Conservation (phyloP, 2,888 invertebrate species). For the Dicyrtomina minuta region DNA sequence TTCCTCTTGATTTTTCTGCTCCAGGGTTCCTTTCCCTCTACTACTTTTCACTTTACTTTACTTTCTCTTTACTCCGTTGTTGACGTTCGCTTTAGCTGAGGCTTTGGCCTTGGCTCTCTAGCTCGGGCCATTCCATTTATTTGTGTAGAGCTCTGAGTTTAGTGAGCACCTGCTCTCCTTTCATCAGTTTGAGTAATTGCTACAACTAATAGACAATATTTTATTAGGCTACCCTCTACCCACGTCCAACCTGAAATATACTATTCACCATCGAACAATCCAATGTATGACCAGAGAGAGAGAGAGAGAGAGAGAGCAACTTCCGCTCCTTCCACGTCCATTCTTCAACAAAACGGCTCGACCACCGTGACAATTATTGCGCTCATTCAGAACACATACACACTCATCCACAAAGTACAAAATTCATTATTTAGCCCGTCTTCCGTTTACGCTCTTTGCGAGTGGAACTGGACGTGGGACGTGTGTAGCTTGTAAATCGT, state of each 20-base stretch:
- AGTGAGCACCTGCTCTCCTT: conserved; percentile 31
- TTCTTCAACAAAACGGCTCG: conserved; percentile 10
- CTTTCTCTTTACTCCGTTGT: not conserved
- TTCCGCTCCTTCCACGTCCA: not conserved
- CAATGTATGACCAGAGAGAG: not conserved
- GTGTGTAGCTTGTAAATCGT: too few relatives aligned
- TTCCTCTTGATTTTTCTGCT: conserved; percentile 20
- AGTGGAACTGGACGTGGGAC: too few relatives aligned
- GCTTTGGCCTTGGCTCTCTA: not conserved
- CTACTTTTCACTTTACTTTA: not conserved
- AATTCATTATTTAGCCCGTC: conserved; percentile 11
- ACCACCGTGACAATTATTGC: conserved; percentile 30
- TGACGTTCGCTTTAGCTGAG: not conserved
- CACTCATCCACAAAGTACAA: not conserved
- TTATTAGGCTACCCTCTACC: conserved; percentile 9
- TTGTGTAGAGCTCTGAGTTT: not conserved
- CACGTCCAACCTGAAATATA: not conserved
- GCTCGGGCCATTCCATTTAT: not conserved
- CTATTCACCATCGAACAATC: not conserved
- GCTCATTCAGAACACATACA: not conserved
- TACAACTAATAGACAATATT: conserved; percentile 20
- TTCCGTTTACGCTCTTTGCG: not conserved
- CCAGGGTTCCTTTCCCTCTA: conserved; percentile 14
- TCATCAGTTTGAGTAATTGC: conserved; percentile 36
- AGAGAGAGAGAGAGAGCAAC: not conserved